Base-by-base conservation (phyloP, 92 coral and sea anemone genomes). In the Heliopora coerulea region DNA sequence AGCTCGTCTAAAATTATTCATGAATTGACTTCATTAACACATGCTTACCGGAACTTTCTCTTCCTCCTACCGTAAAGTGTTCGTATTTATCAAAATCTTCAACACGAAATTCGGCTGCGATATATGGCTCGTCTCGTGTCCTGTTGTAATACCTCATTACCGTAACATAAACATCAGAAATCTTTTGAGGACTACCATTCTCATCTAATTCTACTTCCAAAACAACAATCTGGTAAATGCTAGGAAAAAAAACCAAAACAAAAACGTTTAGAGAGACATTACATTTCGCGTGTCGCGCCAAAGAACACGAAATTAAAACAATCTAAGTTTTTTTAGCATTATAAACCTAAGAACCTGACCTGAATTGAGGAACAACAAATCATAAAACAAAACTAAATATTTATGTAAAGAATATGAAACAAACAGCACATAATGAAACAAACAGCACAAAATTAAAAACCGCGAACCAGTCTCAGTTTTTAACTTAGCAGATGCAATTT, bases 101-200 rank as follows among this genome's bases (percentile, higher is more conserved):
- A 0, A 52, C 50, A 12, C 10, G 3, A 75, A 84, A 84, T 59
- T 74, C 85, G 23, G 82, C 82, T 6, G 88, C 80, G n/a, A 84
- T 74, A 46, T 84, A 84, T 19, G 88, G 88, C 49, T 84, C 66
- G 14, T 79, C 82, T 35, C 33, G 54, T 35, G 24, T 56, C 39
- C 19, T 42, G 59, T 60, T 54, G 54, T 57, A 84, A 3, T 20
- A 49, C 34, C 44, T 21, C 15, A 23, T 27, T 21, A 68, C 42
- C 0, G 0, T 44, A 6, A 17, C 23, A 17, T 41, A 56, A 8
- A 13, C 11, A 34, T 79, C 78, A 0, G 84, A 58, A 12, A 59
- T 12, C 0, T 33, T 44, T 9, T 62, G 3, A 13, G 42, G 56
- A 8, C 40, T 19, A 6, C 57, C 52, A 11, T 79, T 28, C 1